Conservation (phyloP, 2,797 vertebrate species). For the Phalloptychus januarius region DNA sequence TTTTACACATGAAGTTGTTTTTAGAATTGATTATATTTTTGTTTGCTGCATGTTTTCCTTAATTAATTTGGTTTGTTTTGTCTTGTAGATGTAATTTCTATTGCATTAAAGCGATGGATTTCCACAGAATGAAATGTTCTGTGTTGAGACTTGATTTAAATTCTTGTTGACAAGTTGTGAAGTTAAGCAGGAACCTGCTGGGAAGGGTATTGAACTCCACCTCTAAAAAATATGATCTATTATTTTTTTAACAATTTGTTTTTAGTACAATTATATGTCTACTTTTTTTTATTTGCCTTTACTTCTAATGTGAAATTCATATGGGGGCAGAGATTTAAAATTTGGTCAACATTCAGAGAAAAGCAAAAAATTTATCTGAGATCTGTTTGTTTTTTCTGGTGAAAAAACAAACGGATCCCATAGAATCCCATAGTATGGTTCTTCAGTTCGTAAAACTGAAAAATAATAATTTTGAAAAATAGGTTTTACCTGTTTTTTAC, state of each 20-base stretch:
- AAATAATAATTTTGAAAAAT: no score
- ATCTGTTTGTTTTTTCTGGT: neutral
- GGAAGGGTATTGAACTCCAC: neutral
- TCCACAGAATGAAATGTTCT: constrained; percentile 40
- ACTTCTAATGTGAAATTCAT: neutral
- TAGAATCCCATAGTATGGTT: no score
- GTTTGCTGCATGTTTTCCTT: neutral
- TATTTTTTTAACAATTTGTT: neutral
- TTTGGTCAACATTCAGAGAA: neutral
- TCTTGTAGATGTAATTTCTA: constrained; percentile 3
- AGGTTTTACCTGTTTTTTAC: neutral
- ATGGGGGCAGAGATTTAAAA: neutral
- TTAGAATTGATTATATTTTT: neutral
- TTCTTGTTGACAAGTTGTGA: neutral
- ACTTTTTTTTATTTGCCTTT: neutral
- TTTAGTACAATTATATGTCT: neutral
- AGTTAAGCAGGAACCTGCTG: neutral
- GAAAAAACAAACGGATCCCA: no score
- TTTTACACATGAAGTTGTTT: neutral
- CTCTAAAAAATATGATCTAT: neutral
- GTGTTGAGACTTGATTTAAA: constrained; percentile 41
- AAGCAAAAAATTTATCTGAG: neutral
- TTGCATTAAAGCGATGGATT: constrained; percentile 6
- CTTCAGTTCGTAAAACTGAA: no score
- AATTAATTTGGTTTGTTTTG: neutral